Base-by-base conservation (phyloP, 2,113 vertebrate genomes). In the Pseudorhombus dupliciocellatus region DNA sequence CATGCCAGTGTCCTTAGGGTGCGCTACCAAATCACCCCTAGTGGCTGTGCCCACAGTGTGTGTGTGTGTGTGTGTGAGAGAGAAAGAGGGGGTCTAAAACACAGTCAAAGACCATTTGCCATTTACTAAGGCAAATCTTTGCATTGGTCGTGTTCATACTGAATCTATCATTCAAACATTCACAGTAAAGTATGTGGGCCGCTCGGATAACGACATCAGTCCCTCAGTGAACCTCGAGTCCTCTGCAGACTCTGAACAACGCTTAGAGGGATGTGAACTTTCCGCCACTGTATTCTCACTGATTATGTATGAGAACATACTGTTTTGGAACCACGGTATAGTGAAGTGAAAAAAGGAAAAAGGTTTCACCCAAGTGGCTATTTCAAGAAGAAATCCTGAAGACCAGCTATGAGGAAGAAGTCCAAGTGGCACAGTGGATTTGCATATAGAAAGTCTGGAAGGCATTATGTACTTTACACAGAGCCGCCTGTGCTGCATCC, bases 381-480 rank as follows among this genome's bases (percentile, higher is more conserved):
- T 20, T 46, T 2, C 42, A 46, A 15, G 18, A 18, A 4, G 16
- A 46, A 46, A 46, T 46, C 18, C 42, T 5, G 42, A 46, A 46
- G 50, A 54, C 22, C 22, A 14, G 58, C 31, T 28, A 26, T 34
- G 10, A 48, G 20, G 6, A n/a, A 20, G 66, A 68, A 52, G 34
- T 61, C 51, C 4, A 24, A 53, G n/a, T 10, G 28, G 24, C 28
- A 30, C 24, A 48, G 50, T 40, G 53, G 7, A 50, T 62, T 81
- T 66, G 56, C 46, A 55, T 71, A 16, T 30, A 28, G 21, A 58
- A 25, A 55, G 25, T 55, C 37, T 64, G 62, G n/a, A 26, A 53
- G 30, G n/a, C 66, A 57, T 18, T 26, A 42, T 69, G 6, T 31
- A 7, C 16, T 70, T 53, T 76, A 53, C 42, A 21, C 14, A 9